These are phyloP conservation scores for Macrophya alboannulata DNA, from an alignment of 2,888 invertebrate species.

Conservation along the genomic window DNA sequence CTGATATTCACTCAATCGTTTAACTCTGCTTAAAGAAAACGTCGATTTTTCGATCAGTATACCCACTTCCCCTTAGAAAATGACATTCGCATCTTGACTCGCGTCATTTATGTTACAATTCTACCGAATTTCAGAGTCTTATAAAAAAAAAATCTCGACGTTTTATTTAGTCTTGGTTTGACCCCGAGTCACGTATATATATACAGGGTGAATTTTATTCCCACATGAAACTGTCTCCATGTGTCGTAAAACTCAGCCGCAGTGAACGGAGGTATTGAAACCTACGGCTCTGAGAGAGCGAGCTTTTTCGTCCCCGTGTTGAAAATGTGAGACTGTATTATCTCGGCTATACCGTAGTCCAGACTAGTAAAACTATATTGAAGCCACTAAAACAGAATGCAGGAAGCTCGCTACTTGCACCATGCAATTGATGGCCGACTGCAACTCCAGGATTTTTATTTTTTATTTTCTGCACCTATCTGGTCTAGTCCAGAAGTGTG, in stretches of 20 bases:
- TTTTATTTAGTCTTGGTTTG: not conserved
- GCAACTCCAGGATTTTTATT: not conserved
- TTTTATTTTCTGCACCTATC: not conserved
- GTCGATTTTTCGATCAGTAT: not conserved
- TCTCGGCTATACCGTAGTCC: conserved; percentile 53
- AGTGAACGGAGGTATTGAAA: conserved; percentile 29
- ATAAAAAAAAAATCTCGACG: not conserved
- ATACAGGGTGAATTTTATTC: not conserved
- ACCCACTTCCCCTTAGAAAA: no score
- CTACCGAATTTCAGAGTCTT: not conserved
- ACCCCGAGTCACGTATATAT: not conserved
- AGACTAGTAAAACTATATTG: conserved; percentile 69
- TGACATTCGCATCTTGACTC: not conserved
- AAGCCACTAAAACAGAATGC: conserved; percentile 58
- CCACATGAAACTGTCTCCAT: conserved; percentile 16
- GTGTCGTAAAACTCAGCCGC: conserved; percentile 37
- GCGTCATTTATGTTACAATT: not conserved
- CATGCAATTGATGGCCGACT: not conserved
- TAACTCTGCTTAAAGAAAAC: not conserved
- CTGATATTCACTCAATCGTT: not conserved
- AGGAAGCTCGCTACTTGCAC: conserved; percentile 6
- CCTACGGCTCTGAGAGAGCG: not conserved
- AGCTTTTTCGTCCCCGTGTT: not conserved
- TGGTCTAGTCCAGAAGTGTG: not conserved
- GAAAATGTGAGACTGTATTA: conserved; percentile 56